phyloP scores from a whole-genome alignment of 2,113 vertebrate genomes.

The Myiozetetes cayanensis region DNA sequence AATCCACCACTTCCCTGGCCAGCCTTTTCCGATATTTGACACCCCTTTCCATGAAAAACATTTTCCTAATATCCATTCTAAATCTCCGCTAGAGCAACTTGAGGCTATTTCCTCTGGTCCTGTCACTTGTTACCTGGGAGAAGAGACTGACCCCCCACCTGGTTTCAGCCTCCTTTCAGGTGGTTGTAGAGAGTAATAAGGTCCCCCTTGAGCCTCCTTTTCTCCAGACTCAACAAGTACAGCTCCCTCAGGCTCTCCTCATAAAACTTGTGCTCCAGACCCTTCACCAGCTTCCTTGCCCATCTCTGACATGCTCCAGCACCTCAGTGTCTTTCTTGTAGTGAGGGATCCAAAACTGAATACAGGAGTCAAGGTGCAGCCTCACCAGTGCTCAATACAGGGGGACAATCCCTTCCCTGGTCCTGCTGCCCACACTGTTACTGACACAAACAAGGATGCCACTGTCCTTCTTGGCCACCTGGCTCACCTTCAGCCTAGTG shows the following conservation, averaged over 20 bases:
- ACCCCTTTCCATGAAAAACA: neutral
- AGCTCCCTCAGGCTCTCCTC: neutral
- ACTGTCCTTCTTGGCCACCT: neutral
- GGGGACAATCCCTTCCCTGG: neutral
- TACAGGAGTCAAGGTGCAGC: fast-evolving
- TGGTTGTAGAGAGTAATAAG: neutral
- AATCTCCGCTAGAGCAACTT: neutral
- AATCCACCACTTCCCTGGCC: neutral
- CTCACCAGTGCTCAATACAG: fast-evolving
- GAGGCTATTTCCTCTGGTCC: neutral
- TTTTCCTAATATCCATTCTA: neutral
- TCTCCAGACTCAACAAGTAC: neutral
- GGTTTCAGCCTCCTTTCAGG: neutral
- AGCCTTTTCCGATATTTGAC: neutral
- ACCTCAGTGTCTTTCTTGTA: neutral
- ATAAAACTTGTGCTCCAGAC: neutral
- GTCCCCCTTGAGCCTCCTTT: neutral
- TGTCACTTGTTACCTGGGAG: neutral
- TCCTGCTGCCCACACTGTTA: neutral
- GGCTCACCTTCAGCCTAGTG: neutral
- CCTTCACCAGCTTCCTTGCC: neutral
- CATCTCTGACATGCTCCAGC: neutral
- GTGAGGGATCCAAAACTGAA: neutral
- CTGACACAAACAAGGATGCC: neutral
- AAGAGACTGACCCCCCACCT: neutral